These are phyloP conservation scores for Potorous gilbertii DNA, from an alignment of 2,797 vertebrate species.

Conservation along the genomic window DNA sequence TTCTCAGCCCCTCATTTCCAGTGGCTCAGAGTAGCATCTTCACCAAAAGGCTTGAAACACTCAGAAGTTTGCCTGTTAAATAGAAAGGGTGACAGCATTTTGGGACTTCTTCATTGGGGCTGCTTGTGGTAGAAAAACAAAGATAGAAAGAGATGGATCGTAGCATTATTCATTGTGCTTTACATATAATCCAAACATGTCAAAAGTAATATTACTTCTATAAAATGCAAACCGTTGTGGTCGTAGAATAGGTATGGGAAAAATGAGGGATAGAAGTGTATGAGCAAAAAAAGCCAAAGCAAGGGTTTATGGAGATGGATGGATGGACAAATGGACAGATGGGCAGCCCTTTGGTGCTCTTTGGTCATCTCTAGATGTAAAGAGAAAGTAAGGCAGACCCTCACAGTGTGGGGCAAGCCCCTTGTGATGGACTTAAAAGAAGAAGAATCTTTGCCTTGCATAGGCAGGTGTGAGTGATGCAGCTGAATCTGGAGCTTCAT, in stretches of 20 bases:
- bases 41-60: not conserved
- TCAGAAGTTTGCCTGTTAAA: not conserved
- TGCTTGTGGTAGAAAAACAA: slow-evolving; percentile 51
- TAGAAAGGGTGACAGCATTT: slow-evolving; percentile 38
- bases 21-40: not conserved
- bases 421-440: not conserved
- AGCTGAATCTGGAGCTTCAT: not conserved
- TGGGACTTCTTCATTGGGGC: slow-evolving; percentile 34
- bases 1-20: slow-evolving; percentile 28
- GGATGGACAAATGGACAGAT: not conserved
- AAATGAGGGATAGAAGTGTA: not conserved
- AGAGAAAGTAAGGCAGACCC: not conserved
- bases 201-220: slow-evolving; percentile 48
- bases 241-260: not conserved
- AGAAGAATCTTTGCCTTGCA: not conserved
- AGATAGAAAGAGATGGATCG: slow-evolving; percentile 39
- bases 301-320: not conserved
- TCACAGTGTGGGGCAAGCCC: not conserved
- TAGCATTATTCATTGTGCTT: slow-evolving; percentile 46
- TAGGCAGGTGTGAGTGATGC: not conserved
- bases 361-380: not conserved
- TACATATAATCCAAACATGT: slow-evolving; percentile 32
- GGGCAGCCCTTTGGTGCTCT: not conserved
- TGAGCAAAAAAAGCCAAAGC: not conserved
- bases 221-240: not conserved